Percentiles rank a stretch among this genome's conserved stretches.
phyloP scores from a whole-genome alignment of 1,140 invertebrate genomes.

The Helicoverpa armigera region DNA sequence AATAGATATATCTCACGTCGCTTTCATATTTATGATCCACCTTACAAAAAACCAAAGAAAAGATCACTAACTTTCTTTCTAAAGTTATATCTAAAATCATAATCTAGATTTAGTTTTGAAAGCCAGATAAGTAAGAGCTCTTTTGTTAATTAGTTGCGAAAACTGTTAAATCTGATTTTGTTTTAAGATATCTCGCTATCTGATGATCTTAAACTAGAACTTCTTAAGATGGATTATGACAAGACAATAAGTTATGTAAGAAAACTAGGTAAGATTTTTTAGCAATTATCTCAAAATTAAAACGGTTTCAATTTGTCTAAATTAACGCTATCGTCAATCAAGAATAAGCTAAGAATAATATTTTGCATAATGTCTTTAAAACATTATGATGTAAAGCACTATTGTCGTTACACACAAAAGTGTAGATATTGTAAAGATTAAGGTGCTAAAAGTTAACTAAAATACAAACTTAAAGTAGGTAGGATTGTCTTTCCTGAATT shows the following conservation, averaged over 20 bases:
- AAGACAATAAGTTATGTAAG: not conserved
- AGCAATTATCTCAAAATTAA: not conserved
- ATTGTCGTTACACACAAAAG: no score
- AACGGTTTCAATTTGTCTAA: not conserved
- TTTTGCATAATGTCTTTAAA: no score
- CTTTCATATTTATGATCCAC: no score
- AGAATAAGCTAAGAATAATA: no score
- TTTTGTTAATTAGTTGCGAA: slow-evolving; percentile 5
- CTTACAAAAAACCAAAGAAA: not conserved
- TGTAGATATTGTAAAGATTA: no score
- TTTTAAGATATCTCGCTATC: not conserved
- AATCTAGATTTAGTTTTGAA: not conserved
- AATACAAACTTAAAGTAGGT: no score
- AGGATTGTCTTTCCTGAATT: no score
- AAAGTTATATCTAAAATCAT: not conserved
- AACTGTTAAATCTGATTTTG: not conserved
- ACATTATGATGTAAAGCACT: no score
- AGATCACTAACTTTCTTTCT: not conserved
- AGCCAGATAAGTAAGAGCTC: not conserved
- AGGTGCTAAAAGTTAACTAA: no score
- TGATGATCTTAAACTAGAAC: not conserved
- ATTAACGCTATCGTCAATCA: no score
- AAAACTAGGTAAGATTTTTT: not conserved
- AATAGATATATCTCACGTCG: no score
- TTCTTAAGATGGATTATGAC: slow-evolving; percentile 19